A percentile compares a stretch with the other conserved stretches of the same genome.
Conservation (phyloP, 1,140 invertebrate genomes). For the Phocides pigmalion region DNA sequence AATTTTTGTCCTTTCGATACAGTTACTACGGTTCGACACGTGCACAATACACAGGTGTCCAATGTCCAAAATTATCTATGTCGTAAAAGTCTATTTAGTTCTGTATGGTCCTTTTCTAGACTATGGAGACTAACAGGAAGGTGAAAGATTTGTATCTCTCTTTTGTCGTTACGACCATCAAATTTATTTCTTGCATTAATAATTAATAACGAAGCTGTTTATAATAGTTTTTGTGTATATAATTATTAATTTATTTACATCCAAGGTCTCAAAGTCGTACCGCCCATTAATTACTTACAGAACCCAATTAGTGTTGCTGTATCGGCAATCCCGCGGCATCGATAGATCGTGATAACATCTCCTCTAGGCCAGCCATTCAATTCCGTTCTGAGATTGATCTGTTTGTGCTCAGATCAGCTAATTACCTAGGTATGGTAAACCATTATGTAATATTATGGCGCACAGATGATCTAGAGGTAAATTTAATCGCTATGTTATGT, state of each 20-base stretch:
- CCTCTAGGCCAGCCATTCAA: not conserved
- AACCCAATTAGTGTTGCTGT: not conserved
- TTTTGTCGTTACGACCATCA: too few relatives aligned
- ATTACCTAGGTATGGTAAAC: not conserved
- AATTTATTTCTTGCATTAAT: too few relatives aligned
- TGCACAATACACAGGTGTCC: too few relatives aligned
- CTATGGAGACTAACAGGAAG: too few relatives aligned
- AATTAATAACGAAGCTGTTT: not conserved
- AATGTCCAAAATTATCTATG: too few relatives aligned
- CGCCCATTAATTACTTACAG: slow-evolving; percentile 1
- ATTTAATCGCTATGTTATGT: too few relatives aligned
- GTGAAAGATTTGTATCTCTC: too few relatives aligned
- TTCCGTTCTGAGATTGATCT: not conserved
- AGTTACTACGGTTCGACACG: too few relatives aligned
- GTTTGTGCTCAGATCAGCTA: not conserved
- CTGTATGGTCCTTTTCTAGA: too few relatives aligned
- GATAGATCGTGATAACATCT: not conserved
- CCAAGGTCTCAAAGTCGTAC: not conserved
- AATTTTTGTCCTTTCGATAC: too few relatives aligned
- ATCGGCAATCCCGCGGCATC: not conserved
- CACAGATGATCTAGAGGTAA: too few relatives aligned
- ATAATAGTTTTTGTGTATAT: not conserved
- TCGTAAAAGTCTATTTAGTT: too few relatives aligned
- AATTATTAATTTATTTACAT: slow-evolving; percentile 6
- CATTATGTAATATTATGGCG: not conserved